Conservation (phyloP, 30 jellyfish, hydroid and myxozoan species). For the Aurelia coerulea region DNA sequence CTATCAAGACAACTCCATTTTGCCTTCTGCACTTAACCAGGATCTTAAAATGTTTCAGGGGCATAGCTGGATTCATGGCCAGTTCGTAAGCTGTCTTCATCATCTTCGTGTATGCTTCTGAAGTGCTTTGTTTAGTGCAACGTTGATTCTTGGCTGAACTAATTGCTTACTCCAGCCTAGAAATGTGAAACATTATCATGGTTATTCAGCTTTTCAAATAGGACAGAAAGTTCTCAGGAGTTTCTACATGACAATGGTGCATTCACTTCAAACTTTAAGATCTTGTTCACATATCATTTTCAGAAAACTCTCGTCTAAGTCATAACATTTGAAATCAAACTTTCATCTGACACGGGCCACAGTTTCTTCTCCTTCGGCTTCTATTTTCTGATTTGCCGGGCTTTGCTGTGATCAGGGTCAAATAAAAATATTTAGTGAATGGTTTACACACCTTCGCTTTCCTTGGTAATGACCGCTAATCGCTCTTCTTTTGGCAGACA, state of each 20-base stretch:
- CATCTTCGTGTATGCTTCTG: slow-evolving; percentile 33
- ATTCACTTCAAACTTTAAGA: not conserved
- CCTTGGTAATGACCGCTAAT: not conserved
- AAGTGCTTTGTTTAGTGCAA: slow-evolving; percentile 2
- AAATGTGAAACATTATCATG: not conserved
- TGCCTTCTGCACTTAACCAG: slow-evolving; percentile 63
- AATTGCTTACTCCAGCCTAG: not conserved
- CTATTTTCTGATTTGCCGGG: too few relatives aligned
- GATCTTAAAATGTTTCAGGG: slow-evolving; percentile 32
- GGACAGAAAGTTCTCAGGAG: not conserved
- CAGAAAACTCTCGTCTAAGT: too few relatives aligned
- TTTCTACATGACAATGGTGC: not conserved
- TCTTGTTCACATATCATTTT: not conserved
- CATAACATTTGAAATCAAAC: too few relatives aligned
- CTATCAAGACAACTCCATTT: slow-evolving; percentile 62
- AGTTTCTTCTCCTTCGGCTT: too few relatives aligned
- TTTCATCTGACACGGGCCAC: too few relatives aligned
- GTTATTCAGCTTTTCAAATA: too few relatives aligned
- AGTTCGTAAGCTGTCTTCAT: slow-evolving; percentile 50
- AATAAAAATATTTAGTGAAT: too few relatives aligned
- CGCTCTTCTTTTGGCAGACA: slow-evolving; percentile 31
- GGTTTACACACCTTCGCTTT: not conserved
- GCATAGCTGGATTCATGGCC: slow-evolving; percentile 46
- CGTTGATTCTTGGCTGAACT: slow-evolving; percentile 18
- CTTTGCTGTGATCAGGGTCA: too few relatives aligned